phyloP scores from a whole-genome alignment of 2,113 vertebrate species.

The Chascanopsetta lugubris region DNA sequence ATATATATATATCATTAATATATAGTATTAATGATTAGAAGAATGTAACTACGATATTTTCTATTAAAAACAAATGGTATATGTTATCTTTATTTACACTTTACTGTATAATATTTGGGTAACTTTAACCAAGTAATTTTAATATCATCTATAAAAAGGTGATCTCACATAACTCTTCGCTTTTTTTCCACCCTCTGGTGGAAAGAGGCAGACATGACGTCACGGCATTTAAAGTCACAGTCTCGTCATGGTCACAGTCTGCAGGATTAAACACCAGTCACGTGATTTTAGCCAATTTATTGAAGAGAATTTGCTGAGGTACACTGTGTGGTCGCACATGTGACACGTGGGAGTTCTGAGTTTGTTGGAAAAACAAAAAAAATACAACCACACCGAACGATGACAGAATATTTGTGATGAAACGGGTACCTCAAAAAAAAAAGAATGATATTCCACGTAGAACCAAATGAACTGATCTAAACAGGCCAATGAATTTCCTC shows the following conservation, averaged over 20 bases:
- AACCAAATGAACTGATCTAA: conserved; percentile 53
- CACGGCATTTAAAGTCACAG: neutral
- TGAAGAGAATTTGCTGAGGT: conserved; percentile 85
- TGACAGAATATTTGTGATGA: conserved; percentile 47
- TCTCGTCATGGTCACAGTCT: neutral
- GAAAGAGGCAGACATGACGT: neutral
- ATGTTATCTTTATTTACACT: too few relatives aligned
- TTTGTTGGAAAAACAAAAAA: conserved; percentile 22
- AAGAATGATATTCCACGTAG: conserved; percentile 42
- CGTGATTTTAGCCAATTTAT: conserved; percentile 77
- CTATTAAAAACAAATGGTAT: too few relatives aligned
- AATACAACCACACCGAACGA: conserved; percentile 66
- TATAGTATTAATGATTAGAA: too few relatives aligned
- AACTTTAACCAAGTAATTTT: too few relatives aligned
- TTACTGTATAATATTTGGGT: too few relatives aligned
- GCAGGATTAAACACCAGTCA: conserved; percentile 2
- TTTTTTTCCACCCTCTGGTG: conserved; percentile 3
- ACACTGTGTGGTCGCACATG: conserved; percentile 82
- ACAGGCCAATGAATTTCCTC: conserved; percentile 46
- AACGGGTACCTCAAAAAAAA: conserved; percentile 63
- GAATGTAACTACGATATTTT: too few relatives aligned
- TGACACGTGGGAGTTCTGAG: conserved; percentile 48
- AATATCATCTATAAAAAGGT: neutral
- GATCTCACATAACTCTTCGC: too few relatives aligned
- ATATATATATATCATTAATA: too few relatives aligned